phyloP scores from a whole-genome alignment of 2,797 vertebrate genomes.

The Chelon labrosus region DNA sequence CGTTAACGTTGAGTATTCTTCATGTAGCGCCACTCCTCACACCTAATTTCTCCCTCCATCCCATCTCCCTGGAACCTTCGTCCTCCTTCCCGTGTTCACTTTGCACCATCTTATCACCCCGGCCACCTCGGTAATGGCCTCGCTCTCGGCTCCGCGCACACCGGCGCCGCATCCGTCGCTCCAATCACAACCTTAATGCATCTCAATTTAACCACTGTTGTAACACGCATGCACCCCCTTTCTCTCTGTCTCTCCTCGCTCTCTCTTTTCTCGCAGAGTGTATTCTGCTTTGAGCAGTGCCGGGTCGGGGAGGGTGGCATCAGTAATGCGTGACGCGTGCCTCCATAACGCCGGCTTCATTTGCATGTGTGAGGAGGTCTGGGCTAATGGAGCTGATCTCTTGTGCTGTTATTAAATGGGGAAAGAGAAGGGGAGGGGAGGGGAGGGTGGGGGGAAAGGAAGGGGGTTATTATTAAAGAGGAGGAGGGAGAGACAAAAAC shows the following conservation, averaged over 20 bases:
- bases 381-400: constrained; percentile 83
- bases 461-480: constrained; percentile 50
- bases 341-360: constrained; percentile 75
- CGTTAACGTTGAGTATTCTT: not conserved
- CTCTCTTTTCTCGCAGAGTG: constrained; percentile 8
- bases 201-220: constrained; percentile 66
- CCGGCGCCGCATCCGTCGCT: constrained; percentile 12
- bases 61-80: constrained; percentile 25
- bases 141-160: constrained; percentile 18
- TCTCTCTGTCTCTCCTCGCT: constrained; percentile 1
- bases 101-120: constrained; percentile 36
- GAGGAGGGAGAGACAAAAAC: constrained; percentile 47
- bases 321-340: constrained; percentile 66
- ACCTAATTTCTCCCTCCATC: constrained; percentile 5
- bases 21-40: not conserved
- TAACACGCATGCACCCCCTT: constrained; percentile 31
- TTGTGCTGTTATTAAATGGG: constrained; percentile 72
- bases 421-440: not conserved
- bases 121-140: constrained; percentile 40
- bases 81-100: constrained; percentile 37
- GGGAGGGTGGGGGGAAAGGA: not conserved
- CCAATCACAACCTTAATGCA: constrained; percentile 67
- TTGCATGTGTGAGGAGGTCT: constrained; percentile 82
- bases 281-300: constrained; percentile 43
- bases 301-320: constrained; percentile 52